A percentile compares a stretch with the other conserved stretches of the same genome.
Evolutionary conservation across 2,888 invertebrate species (phyloP).

Genomic region (Pristionchus exspectatus): DNA sequence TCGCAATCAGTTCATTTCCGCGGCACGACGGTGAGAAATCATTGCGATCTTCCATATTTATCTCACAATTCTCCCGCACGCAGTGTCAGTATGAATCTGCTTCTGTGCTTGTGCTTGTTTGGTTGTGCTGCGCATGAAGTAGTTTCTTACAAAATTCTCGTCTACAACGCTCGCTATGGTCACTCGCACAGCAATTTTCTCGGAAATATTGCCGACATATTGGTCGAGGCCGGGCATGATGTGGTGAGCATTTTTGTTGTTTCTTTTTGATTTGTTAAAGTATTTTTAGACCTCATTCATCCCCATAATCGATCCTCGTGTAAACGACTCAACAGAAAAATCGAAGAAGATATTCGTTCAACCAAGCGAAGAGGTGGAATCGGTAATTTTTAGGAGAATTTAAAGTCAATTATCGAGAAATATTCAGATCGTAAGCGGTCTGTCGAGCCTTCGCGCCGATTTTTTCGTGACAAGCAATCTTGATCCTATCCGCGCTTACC

Average conservation of each 20-base stretch:
- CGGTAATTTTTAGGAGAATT: no score
- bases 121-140: no score
- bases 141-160: no score
- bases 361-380: neutral
- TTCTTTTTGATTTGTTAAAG: neutral
- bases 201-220: neutral
- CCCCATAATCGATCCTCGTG: neutral
- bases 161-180: no score
- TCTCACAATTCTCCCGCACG: neutral
- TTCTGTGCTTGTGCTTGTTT: no score
- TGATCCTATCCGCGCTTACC: no score
- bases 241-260: neutral
- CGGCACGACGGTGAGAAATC: neutral
- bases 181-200: neutral
- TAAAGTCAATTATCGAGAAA: no score
- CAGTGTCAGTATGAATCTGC: no score
- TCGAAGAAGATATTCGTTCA: neutral
- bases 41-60: neutral
- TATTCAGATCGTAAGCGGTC: no score
- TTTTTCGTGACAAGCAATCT: no score
- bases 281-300: neutral
- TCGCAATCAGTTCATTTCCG: neutral
- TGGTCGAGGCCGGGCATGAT: neutral
- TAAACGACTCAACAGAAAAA: neutral
- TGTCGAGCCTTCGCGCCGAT: neutral